Percentiles rank a stretch among this genome's conserved stretches.
Evolutionary conservation across 1,140 invertebrate species (phyloP).

Genomic region (Zaprionus ornatus): DNA sequence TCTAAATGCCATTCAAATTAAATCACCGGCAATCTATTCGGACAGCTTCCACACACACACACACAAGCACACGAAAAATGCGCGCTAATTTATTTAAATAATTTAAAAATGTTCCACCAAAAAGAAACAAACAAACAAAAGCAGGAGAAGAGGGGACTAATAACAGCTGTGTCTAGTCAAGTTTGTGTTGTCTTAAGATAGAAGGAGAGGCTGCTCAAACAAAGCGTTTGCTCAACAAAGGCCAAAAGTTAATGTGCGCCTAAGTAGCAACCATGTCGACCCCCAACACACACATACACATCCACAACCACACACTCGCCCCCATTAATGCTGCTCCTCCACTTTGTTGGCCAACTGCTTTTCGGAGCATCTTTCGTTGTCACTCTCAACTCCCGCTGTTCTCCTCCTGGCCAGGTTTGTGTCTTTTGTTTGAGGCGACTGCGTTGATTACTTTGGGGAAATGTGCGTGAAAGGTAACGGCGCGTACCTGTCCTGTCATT

Average conservation of each 20-base stretch:
- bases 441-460: slow-evolving; percentile 81
- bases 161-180: slow-evolving; percentile 74
- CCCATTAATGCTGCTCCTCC: slow-evolving; percentile 59
- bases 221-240: slow-evolving; percentile 70
- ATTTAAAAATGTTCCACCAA: slow-evolving; percentile 55
- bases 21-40: slow-evolving; percentile 70
- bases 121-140: slow-evolving; percentile 26
- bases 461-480: slow-evolving; percentile 77
- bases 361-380: slow-evolving; percentile 34
- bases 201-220: slow-evolving; percentile 40
- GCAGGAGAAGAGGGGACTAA: slow-evolving; percentile 47
- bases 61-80: slow-evolving; percentile 42
- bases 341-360: slow-evolving; percentile 39
- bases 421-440: slow-evolving; percentile 65
- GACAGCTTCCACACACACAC: background rate
- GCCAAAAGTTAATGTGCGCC: slow-evolving; percentile 80
- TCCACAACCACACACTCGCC: slow-evolving; percentile 10
- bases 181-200: slow-evolving; percentile 58
- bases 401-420: slow-evolving; percentile 29
- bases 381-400: slow-evolving; percentile 7
- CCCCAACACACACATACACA: slow-evolving; percentile 17
- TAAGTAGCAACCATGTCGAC: slow-evolving; percentile 61
- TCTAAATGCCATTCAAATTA: slow-evolving; percentile 72
- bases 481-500: slow-evolving; percentile 71
- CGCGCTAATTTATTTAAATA: slow-evolving; percentile 78